Conservation (phyloP, 1,140 invertebrate genomes). For the Sinonovacula constricta region DNA sequence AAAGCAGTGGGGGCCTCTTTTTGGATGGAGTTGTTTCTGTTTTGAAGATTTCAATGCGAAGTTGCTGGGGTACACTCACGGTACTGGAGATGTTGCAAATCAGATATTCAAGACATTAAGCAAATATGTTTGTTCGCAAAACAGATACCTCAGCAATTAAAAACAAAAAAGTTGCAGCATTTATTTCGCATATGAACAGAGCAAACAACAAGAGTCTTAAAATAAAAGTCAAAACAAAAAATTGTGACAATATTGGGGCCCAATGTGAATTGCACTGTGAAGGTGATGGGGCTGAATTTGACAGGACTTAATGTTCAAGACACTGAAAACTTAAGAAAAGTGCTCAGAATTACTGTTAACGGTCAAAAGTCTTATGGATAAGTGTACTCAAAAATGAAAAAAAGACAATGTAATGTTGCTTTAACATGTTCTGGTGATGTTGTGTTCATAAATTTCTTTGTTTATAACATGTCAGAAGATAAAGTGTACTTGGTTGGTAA, state of each 20-base stretch:
- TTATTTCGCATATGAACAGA: background rate
- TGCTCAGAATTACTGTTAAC: background rate
- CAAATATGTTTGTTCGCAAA: background rate
- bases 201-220: background rate
- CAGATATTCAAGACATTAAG: constrained; percentile 18
- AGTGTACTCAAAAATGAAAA: constrained; percentile 10
- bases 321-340: background rate
- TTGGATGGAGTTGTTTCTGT: constrained; percentile 37
- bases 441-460: background rate
- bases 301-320: background rate
- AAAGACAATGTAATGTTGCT: constrained; percentile 2
- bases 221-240: constrained; percentile 6
- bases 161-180: background rate
- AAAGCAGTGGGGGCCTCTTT: constrained; percentile 17
- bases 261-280: background rate
- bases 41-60: constrained; percentile 30
- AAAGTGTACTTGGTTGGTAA: background rate
- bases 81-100: constrained; percentile 19
- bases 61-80: constrained; percentile 5
- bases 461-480: background rate
- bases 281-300: background rate
- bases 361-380: background rate
- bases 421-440: background rate
- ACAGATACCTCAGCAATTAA: background rate
- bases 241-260: constrained; percentile 11